These are phyloP conservation scores for Salvelinus fontinalis DNA, from an alignment of 2,113 vertebrate genomes.

Conservation along the genomic window DNA sequence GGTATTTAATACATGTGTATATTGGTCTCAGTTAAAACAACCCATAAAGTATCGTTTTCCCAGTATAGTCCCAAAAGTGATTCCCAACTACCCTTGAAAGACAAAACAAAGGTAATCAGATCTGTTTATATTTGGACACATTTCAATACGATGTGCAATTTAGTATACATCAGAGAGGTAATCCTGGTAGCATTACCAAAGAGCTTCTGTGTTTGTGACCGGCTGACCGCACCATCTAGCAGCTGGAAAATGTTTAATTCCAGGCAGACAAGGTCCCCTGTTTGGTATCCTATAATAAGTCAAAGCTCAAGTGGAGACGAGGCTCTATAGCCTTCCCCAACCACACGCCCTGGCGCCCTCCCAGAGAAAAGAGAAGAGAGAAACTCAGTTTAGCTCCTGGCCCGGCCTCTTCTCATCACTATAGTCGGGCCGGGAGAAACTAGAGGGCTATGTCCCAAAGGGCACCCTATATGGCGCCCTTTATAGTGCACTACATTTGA, in stretches of 20 bases:
- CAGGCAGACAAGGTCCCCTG: constrained; percentile 32
- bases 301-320: constrained; percentile 42
- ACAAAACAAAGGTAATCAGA: constrained; percentile 46
- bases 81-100: constrained; percentile 35
- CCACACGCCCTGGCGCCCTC: constrained; percentile 31
- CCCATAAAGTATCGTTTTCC: constrained; percentile 37
- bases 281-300: constrained; percentile 48
- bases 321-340: constrained; percentile 38
- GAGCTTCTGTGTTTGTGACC: constrained; percentile 27
- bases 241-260: constrained; percentile 50
- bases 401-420: not conserved
- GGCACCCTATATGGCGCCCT: too few species aligned
- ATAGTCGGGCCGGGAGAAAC: not conserved
- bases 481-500: too few species aligned
- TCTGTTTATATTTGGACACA: constrained; percentile 49
- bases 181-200: constrained; percentile 40
- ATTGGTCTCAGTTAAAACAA: constrained; percentile 28
- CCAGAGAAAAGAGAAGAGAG: constrained; percentile 9
- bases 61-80: constrained; percentile 28
- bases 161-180: constrained; percentile 42
- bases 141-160: constrained; percentile 39
- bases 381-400: constrained; percentile 3
- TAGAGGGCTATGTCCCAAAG: too few species aligned
- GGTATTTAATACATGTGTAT: not conserved
- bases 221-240: constrained; percentile 30